Percentiles rank a stretch among this genome's conserved stretches.
Evolutionary conservation across 2,797 vertebrate genomes (phyloP).

Genomic region (Enteromius afrohamiltoni): DNA sequence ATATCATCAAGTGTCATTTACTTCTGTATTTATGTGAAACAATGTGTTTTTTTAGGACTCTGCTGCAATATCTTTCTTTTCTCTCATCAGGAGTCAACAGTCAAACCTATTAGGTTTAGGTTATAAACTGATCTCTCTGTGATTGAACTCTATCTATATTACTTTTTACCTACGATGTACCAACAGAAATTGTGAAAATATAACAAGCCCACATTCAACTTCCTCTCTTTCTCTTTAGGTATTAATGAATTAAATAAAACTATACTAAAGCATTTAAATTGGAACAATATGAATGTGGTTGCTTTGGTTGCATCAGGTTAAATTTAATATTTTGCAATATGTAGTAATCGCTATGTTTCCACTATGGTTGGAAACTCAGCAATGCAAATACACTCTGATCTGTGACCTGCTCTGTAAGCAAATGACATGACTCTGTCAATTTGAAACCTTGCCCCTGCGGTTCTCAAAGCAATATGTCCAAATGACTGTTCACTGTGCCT

Average conservation of each 20-base stretch:
- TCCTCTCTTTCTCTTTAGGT: neutral
- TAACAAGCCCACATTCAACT: neutral
- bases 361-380: neutral
- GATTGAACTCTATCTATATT: neutral
- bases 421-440: constrained; percentile 20
- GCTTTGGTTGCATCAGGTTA: neutral
- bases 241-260: neutral
- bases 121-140: neutral
- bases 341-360: neutral
- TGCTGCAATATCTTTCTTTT: constrained; percentile 47
- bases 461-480: constrained; percentile 26
- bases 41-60: constrained; percentile 59
- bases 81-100: constrained; percentile 52
- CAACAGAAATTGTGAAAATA: neutral
- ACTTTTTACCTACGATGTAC: neutral
- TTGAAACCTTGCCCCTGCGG: neutral
- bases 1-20: constrained; percentile 1
- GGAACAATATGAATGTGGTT: neutral
- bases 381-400: constrained; percentile 31
- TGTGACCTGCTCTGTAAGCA: constrained; percentile 27
- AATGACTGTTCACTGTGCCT: constrained; percentile 21
- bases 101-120: too few relatives aligned
- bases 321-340: neutral
- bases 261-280: neutral
- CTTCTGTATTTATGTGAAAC: constrained; percentile 50